Evolutionary conservation across 2,113 vertebrate genomes (phyloP).

Genomic region (Rattus norvegicus): DNA sequence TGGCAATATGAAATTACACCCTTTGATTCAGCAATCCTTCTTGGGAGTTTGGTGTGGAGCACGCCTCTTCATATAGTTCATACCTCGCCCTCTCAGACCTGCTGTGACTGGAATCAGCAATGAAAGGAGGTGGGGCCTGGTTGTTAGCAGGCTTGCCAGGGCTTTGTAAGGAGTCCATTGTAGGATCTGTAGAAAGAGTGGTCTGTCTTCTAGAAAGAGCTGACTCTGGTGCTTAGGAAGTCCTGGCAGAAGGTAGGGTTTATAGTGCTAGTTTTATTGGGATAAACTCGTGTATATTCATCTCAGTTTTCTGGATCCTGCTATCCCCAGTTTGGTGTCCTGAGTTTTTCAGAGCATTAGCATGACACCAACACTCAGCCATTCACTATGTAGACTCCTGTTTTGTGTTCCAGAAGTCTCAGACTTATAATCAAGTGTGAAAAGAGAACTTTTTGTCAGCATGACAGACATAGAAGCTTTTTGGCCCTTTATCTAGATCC

Average conservation of each 20-base stretch:
- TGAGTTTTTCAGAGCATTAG: background rate
- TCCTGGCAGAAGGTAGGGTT: background rate
- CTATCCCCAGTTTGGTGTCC: background rate
- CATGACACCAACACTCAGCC: background rate
- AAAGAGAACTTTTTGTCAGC: background rate
- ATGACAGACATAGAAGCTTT: background rate
- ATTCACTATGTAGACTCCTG: background rate
- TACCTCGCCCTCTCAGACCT: background rate
- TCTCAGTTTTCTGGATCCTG: background rate
- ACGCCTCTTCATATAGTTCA: background rate
- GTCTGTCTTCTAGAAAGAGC: background rate
- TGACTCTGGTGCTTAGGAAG: background rate
- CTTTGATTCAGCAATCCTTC: background rate
- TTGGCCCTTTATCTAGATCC: background rate
- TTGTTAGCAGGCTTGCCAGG: background rate
- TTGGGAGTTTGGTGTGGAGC: background rate
- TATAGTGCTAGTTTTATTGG: background rate
- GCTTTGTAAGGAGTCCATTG: background rate
- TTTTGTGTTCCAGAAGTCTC: constrained; percentile 5
- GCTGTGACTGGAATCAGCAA: background rate
- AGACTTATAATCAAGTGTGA: background rate
- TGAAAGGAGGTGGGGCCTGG: background rate
- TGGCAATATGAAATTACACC: background rate
- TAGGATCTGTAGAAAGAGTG: background rate
- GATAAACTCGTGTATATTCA: background rate